Evolutionary conservation across 2,113 vertebrate genomes (phyloP), one percentile per base, ranked within the genome.

Genomic region (Charadrius vociferus): DNA sequence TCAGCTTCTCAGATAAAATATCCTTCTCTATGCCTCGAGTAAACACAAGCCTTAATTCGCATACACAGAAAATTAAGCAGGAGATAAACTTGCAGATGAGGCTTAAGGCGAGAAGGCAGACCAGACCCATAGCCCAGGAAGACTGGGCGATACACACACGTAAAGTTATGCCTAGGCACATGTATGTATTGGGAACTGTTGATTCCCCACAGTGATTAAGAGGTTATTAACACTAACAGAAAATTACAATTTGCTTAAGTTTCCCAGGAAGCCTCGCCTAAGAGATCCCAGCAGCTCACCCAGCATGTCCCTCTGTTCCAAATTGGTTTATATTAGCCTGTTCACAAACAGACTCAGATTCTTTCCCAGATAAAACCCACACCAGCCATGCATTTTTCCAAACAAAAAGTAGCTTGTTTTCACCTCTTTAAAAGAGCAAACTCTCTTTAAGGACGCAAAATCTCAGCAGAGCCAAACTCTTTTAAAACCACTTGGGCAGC

Each of bases 151-250:
- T 7, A 43, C 26, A 7, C 27, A 14, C 0, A 1, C 7, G 39
- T 62, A 81, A 53, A 83, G 8, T 37, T 29, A 70, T 34, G 56
- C 19, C 49, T 41, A 41, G 41, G 30, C 29, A 56, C n/a, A 56
- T 24, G 20, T 32, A 21, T n/a, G 19, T 36, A 50, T 41, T 24
- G 43, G 9, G 24, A 86, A 47, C 29, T 55, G 50, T 27, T 78
- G 82, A 81, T 80, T 77, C 71, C 77, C 47, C 1, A 2, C 26
- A 55, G n/a, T 39, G 66, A 96, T 87, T 84, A 97, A 86, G 30
- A 88, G 22, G 67, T 90, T 92, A 94, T 89, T 95, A 96, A 82
- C 47, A 15, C 20, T 63, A 96, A 86, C n/a, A 88, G 93, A 96
- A 87, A 94, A 65, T 37, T 43, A 83, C 53, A 50, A 62, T 53